phyloP scores from a whole-genome alignment of 2,797 vertebrate species.

The Epinephelus malabaricus region DNA sequence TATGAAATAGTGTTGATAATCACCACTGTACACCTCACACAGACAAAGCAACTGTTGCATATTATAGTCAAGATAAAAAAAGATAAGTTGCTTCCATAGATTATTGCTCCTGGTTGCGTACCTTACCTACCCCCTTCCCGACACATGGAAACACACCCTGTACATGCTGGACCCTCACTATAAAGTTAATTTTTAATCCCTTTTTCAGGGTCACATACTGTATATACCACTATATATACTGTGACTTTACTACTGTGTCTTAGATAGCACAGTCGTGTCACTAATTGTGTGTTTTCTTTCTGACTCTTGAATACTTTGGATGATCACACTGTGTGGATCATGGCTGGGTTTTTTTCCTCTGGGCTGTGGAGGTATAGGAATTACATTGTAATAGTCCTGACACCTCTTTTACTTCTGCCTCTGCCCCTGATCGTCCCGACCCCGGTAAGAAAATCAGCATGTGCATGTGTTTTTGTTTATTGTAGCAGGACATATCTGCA shows the following conservation, averaged over 20 bases:
- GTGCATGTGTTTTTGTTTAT: background rate
- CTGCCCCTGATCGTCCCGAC: conserved; percentile 71
- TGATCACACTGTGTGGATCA: conserved; percentile 49
- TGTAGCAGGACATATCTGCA: background rate
- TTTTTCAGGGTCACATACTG: background rate
- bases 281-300: conserved; percentile 31
- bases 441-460: conserved; percentile 83
- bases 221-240: conserved; percentile 42
- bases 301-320: conserved; percentile 62
- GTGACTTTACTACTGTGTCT: conserved; percentile 22
- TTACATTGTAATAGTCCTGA: conserved; percentile 83
- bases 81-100: background rate
- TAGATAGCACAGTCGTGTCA: conserved; percentile 1
- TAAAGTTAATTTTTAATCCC: conserved; percentile 71
- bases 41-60: background rate
- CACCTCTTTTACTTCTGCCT: conserved; percentile 89
- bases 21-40: background rate
- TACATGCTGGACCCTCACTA: conserved; percentile 6
- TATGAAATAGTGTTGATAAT: background rate
- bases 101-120: background rate
- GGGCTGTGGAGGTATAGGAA: conserved; percentile 83
- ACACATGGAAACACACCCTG: conserved; percentile 30
- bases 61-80: background rate
- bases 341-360: conserved; percentile 74
- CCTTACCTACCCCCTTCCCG: conserved; percentile 22